Base-by-base conservation (phyloP, 2,888 invertebrate genomes). In the Muscina levida region DNA sequence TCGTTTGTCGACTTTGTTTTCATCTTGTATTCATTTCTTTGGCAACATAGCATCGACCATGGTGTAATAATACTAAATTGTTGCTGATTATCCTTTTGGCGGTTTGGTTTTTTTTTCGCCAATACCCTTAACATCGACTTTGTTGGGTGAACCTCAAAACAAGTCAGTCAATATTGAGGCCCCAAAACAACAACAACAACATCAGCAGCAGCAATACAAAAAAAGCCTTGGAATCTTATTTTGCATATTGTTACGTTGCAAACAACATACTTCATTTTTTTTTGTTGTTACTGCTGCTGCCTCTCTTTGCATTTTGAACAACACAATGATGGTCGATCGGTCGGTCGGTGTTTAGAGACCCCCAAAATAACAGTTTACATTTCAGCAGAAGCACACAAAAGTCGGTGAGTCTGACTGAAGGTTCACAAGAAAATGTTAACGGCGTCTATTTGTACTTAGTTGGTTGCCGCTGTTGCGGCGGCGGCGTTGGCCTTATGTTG, bases 21-120 rank as follows among this genome's bases (percentile, higher is more conserved):
- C 48, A 15, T 15, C n/a, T 48, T 48, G 5, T 48, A 15, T 31
- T 31, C 3, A 5, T 31, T 31, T 31, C 46, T 46, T n/a, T 26
- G n/a, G n/a, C n/a, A n/a, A n/a, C n/a, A n/a, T 31, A 57, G 15
- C 37, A 11, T 85, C 86, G 85, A 86, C 86, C 87, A 85, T 88
- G 87, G 89, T 89, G 88, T 88, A 89, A 89, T 89, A 89, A 88
- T 88, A 89, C 87, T 89, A 89, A 89, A 89, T 89, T 89, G 89
- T 89, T 89, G 87, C 88, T 89, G 89, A 89, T 89, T 89, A 89
- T 89, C 89, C 89, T 88, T 88, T 87, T 87, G 88, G 87, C 88
- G 88, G 87, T 87, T 87, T 31, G 8, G 31, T 3, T 31, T 31
- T 84, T 66, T 72, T 22, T 59, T 15, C 15, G 24, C 26, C 62